Base-by-base conservation (phyloP, 2,113 vertebrate species). In the Lontra canadensis region DNA sequence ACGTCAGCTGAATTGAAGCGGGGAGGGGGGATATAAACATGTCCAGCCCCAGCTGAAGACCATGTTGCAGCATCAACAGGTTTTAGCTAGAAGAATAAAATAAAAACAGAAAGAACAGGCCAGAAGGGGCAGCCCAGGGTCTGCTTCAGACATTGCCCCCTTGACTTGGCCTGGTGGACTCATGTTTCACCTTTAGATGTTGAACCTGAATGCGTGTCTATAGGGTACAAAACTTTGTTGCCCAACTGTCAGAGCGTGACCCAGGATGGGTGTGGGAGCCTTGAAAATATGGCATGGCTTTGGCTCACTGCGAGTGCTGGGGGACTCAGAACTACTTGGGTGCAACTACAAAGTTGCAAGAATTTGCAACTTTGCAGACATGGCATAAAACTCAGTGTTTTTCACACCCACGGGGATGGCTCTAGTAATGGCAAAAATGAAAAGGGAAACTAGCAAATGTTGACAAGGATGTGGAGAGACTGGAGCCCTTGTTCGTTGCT, bases 231-330 rank as follows among this genome's bases (percentile, higher is more conserved):
- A 20, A 20, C 10, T 67, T 10, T 47, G 26, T 78, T 49, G 20
- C 3, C 39, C 26, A 59, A 39, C 26, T 74, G 57, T 49, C 57
- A 36, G 14, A 83, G 25, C 15, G 7, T 15, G 67, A 67, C 73
- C 25, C 31, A 39, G 31, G 44, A 52, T 1, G 11, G 25, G 31
- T 1, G 6, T 1, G 6, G 34, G 2, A 39, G 4, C 14, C 55
- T 92, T 59, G 63, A 95, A 61, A 73, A 42, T 4, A 69, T 0
- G 4, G 25, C 2, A 9, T 6, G 26, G 76, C 21, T 94, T 59
- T 90, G 76, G 23, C 52, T 63, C 71, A 29, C 21, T 18, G 17
- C 29, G 3, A 69, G 61, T 0, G 0, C 47, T 59, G 20, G 25
- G 26, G n/a, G 8, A 17, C 10, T 31, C 55, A 81, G 15, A 6